phyloP scores from a whole-genome alignment of 2,888 invertebrate genomes.

The Arge pagana region DNA sequence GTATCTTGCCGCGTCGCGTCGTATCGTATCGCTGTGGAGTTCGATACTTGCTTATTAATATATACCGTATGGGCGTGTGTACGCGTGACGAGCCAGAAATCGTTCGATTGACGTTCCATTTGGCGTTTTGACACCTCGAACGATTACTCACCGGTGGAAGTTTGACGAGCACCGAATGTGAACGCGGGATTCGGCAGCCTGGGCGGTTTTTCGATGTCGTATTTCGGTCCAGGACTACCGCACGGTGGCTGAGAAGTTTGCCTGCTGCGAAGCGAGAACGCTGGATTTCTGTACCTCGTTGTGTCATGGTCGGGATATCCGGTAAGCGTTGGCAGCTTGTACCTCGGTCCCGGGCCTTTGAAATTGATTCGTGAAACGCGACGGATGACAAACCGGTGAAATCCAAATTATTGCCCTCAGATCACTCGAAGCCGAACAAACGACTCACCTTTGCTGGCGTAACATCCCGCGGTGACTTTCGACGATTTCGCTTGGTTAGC shows the following conservation, averaged over 20 bases:
- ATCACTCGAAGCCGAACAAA: background rate
- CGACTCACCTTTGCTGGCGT: no score
- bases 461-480: no score
- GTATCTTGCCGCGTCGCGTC: no score
- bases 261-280: slow-evolving; percentile 65
- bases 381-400: no score
- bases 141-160: background rate
- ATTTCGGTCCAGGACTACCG: slow-evolving; percentile 57
- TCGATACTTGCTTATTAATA: no score
- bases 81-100: background rate
- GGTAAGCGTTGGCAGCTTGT: slow-evolving; percentile 66
- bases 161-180: background rate
- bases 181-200: slow-evolving; percentile 30
- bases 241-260: slow-evolving; percentile 33
- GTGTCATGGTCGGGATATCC: slow-evolving; percentile 67
- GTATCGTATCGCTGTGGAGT: no score
- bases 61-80: no score
- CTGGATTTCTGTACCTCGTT: slow-evolving; percentile 66
- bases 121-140: background rate
- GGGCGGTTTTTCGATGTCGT: slow-evolving; percentile 58
- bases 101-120: background rate
- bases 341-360: slow-evolving; percentile 70
- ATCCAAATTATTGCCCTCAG: background rate
- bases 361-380: slow-evolving; percentile 20
- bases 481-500: no score